These are phyloP conservation scores for Hyppa rectilinea DNA, from an alignment of 2,888 invertebrate genomes.

Conservation along the genomic window DNA sequence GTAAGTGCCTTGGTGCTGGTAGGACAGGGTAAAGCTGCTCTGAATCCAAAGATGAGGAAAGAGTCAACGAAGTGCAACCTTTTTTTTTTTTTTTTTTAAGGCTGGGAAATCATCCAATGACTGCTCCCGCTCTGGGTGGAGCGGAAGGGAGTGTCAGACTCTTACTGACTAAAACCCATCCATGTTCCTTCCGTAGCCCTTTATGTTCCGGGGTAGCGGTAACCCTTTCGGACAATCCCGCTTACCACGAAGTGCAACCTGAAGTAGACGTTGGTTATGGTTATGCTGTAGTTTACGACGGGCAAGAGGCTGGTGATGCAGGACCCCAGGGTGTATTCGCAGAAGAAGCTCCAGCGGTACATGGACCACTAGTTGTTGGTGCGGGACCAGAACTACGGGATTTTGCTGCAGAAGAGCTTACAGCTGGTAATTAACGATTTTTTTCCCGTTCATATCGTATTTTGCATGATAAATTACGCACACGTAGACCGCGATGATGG, in stretches of 20 bases:
- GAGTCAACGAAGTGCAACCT: neutral
- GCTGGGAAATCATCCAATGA: no score
- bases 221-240: no score
- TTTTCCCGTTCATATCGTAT: neutral
- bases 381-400: neutral
- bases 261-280: neutral
- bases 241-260: constrained; percentile 1
- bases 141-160: no score
- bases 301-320: neutral
- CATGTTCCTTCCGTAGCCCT: no score
- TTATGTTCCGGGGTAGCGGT: no score
- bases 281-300: constrained; percentile 1
- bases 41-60: constrained; percentile 15
- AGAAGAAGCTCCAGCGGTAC: neutral
- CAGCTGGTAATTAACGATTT: constrained; percentile 15
- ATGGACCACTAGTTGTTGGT: neutral
- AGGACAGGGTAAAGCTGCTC: constrained; percentile 25
- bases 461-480: neutral
- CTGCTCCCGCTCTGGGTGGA: no score
- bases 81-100: no score
- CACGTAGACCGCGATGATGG: no score
- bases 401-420: neutral
- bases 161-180: no score
- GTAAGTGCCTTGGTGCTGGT: constrained; percentile 32
- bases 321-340: neutral